Percentiles rank a stretch among this genome's conserved stretches.
phyloP scores from a whole-genome alignment of 2,113 vertebrate genomes.

The Stercorarius parasiticus region DNA sequence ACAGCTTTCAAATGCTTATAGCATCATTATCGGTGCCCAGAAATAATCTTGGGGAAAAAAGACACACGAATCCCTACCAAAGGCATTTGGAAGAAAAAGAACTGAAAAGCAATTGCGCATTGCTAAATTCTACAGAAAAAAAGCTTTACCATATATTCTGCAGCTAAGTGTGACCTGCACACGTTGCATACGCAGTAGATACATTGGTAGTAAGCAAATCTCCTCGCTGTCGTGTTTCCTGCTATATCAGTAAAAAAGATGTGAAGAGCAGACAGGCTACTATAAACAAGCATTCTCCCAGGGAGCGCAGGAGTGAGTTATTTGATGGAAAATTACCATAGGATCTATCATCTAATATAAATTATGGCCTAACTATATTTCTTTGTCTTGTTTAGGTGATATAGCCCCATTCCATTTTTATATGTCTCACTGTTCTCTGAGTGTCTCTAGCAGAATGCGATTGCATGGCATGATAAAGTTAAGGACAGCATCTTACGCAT shows the following conservation, averaged over 20 bases:
- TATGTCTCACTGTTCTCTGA: background rate
- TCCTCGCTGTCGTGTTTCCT: background rate
- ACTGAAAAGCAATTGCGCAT: background rate
- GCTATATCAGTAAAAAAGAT: background rate
- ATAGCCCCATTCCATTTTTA: background rate
- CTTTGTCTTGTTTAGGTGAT: background rate
- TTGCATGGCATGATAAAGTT: background rate
- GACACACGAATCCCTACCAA: background rate
- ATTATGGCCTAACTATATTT: background rate
- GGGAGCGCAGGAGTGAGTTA: background rate
- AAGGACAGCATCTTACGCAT: background rate
- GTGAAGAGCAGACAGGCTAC: background rate
- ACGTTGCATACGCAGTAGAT: background rate
- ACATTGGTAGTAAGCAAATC: background rate
- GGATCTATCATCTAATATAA: background rate
- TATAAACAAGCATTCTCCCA: background rate
- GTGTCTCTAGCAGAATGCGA: background rate
- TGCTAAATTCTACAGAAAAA: background rate
- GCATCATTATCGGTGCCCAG: background rate
- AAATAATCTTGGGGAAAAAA: background rate
- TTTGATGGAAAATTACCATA: background rate
- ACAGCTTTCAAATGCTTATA: conserved; percentile 25
- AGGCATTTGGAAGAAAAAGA: background rate
- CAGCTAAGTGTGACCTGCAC: background rate
- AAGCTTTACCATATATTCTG: background rate